Base-by-base conservation (phyloP, 2,113 vertebrate genomes). In the Thunnus maccoyii region DNA sequence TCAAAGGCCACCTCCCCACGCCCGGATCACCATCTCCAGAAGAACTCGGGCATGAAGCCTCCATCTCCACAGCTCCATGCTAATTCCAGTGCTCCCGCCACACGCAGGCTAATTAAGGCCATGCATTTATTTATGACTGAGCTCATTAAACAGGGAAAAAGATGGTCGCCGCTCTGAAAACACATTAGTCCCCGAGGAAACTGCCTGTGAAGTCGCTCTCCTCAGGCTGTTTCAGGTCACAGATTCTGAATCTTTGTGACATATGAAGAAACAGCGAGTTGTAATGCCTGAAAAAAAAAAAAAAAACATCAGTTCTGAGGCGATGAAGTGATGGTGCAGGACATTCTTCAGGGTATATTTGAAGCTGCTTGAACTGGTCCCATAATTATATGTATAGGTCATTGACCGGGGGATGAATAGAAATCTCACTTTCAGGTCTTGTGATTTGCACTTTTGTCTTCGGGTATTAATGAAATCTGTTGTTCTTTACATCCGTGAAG, bases 51-150 rank as follows among this genome's bases (percentile, higher is more conserved):
- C 90, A 85, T 82, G 81, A 85, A 87, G 89, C 90, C 88, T 89
- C 91, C 87, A 79, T 90, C 84, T 91, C 89, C 84, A 50, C 74
- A 83, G 89, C 79, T 83, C 84, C 89, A 77, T 88, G 54, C 89
- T 88, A 89, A 90, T 91, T 86, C 88, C 85, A 80, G 79, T 83
- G 82, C 86, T 86, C 90, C 90, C 82, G 80, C 85, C 88, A 92
- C 91, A 93, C 86, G 64, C 91, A 89, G 91, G 92, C 92, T 95
- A 95, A 95, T 95, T 95, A 95, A 92, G 92, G 91, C 86, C 93
- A 95, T 95, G 93, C 93, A 94, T 95, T 95, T 95, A 95, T 95
- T 95, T 94, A 94, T 94, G 93, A 94, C 91, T 82, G 89, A 86
- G 92, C 93, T 95, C 94, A 93, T 94, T 95, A 94, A 86, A 86